Evolutionary conservation across 2,888 invertebrate genomes (phyloP), one percentile per base, ranked within the genome.

Genomic region (Gonocerus acuteangulatus): DNA sequence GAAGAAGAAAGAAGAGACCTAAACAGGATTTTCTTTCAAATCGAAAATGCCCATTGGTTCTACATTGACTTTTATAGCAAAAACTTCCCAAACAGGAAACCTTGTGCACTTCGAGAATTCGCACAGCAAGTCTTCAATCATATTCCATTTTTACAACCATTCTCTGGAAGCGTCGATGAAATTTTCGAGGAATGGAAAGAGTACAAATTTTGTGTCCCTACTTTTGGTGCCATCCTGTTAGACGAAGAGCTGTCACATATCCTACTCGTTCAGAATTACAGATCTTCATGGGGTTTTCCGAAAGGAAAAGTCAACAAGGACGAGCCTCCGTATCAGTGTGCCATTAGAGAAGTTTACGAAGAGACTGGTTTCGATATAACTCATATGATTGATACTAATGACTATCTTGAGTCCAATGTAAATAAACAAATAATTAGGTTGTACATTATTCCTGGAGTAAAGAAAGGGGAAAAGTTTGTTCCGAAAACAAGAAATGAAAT

Each of bases 41-140:
- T 96, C 68, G 97, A 99, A 75, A 76, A 92, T 68, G 97, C 97
- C 0, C 95, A 97, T 76, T 99, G 99, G 99, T 97, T 95, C 77
- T 99, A 97, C 74, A 78, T 96, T 70, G 99, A 99, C 75, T 95
- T 94, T 76, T 96, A 95, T 73, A 93, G 93, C 71, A 82, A 83
- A 1, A 84, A 86, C 69, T 49, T 27, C 23, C 61, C 66, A 22
- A 78, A 77, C 57, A 75, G 87, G 52, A 82, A 82, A 70, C 78
- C 83, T 56, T 88, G 88, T 73, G 84, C 83, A 62, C 89, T 92
- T 70, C 85, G 87, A 71, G 89, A 89, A 71, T 94, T 94, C 78
- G 86, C 90, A 18, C 82, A 84, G 65, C 86, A 88, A 73, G 83
- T 91, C 69, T 92, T 91, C 78, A 84, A 86, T 82, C 93, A 95